Conservation (phyloP, 23 tunicate species). For the Styela clava region DNA sequence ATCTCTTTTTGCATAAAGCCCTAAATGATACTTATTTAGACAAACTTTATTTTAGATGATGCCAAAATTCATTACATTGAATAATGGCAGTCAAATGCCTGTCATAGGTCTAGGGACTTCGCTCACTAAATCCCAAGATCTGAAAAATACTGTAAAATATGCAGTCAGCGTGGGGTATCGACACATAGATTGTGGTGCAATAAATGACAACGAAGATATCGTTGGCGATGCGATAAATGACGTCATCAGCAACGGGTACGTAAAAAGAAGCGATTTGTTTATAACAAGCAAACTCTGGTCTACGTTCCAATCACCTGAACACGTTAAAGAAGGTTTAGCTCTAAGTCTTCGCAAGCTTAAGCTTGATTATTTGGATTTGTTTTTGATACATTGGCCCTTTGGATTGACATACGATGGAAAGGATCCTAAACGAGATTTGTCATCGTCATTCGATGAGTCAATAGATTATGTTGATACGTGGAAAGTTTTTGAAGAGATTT, state of each 20-base stretch:
- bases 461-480: slow-evolving; percentile 60
- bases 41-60: no score
- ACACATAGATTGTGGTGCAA: slow-evolving; percentile 67
- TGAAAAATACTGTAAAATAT: slow-evolving; percentile 50
- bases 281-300: slow-evolving; percentile 60
- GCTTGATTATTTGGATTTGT: slow-evolving; percentile 79
- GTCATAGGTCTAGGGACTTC: slow-evolving; percentile 43
- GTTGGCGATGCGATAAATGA: slow-evolving; percentile 55
- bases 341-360: slow-evolving; percentile 29
- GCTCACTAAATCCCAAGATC: slow-evolving; percentile 53
- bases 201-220: slow-evolving; percentile 65
- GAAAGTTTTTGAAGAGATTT: slow-evolving; percentile 57
- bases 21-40: no score
- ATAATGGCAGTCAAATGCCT: slow-evolving; percentile 36
- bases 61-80: neutral
- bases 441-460: slow-evolving; percentile 24
- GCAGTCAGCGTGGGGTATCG: slow-evolving; percentile 82
- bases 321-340: slow-evolving; percentile 27
- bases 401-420: slow-evolving; percentile 23
- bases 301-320: slow-evolving; percentile 27
- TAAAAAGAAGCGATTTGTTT: slow-evolving; percentile 80
- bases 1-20: no score
- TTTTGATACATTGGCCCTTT: slow-evolving; percentile 81
- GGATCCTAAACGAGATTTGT: neutral
- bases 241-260: slow-evolving; percentile 49